phyloP scores from a whole-genome alignment of 37 sponge, comb jelly and placozoan species.

The Halichondria panicea region DNA sequence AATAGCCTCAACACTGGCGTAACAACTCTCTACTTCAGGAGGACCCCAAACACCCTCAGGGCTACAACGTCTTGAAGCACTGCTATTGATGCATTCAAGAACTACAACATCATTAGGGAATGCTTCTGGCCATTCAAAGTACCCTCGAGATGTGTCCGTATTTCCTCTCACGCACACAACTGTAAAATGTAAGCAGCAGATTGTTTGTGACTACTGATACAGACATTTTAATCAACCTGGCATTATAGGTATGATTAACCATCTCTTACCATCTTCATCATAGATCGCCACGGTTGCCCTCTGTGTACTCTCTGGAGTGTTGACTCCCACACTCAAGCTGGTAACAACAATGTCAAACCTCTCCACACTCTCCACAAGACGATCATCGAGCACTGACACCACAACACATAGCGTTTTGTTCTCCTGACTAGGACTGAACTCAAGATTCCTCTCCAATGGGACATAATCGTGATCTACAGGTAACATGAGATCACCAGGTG shows the following conservation, averaged over 20 bases:
- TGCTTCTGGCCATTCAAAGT: slow-evolving; percentile 19
- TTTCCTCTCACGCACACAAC: slow-evolving; percentile 14
- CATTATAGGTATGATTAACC: background rate
- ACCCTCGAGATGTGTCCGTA: slow-evolving; percentile 15
- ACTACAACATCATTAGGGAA: slow-evolving; percentile 1
- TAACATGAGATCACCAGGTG: background rate
- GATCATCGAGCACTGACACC: slow-evolving; percentile 2
- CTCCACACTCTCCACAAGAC: slow-evolving; percentile 18
- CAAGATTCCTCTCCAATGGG: background rate
- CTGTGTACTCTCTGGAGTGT: background rate
- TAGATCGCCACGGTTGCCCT: slow-evolving; percentile 8
- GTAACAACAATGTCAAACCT: background rate
- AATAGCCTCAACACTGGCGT: slow-evolving; percentile 9
- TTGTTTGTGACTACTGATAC: background rate
- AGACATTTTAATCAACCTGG: background rate
- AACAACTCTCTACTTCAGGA: background rate
- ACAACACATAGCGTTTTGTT: background rate
- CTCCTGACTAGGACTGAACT: slow-evolving; percentile 23
- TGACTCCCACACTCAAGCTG: background rate
- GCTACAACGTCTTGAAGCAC: slow-evolving; percentile 5
- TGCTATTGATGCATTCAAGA: slow-evolving; percentile 13
- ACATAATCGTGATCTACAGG: slow-evolving; percentile 13
- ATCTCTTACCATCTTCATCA: slow-evolving; percentile 49
- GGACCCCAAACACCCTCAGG: slow-evolving; percentile 7
- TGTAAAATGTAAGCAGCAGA: background rate